Evolutionary conservation across 2,113 vertebrate species (phyloP), one percentile per base, ranked within the genome.

Genomic region (Hemibagrus wyckioides): DNA sequence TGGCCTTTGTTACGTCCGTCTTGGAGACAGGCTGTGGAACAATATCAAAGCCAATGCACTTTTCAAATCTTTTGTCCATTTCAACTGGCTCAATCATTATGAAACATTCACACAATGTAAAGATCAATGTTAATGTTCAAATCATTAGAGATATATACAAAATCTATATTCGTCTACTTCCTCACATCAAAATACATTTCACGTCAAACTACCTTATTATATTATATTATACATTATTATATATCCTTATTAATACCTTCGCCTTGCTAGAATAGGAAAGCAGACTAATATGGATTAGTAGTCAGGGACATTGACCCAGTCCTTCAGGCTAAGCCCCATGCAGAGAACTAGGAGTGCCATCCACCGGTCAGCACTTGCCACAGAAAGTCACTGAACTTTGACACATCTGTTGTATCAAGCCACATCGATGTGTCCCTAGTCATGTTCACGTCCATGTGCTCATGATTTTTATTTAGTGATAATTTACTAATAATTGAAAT

Each of bases 251-350:
- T n/a, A n/a, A n/a, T 83, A 79, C 44, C 41, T 54, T 81, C 56
- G 33, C 4, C 80, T 61, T 82, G 56, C 80, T 52, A 80, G 9
- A 76, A 13, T 17, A 73, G 44, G 41, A 65, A 85, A 83, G 63
- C 75, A 88, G 67, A 73, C 77, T 82, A 82, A 88, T 54, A 44
- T 54, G 84, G 80, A 85, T 89, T 87, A 87, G 44, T 21, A n/a
- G 75, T 33, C 13, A 71, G 73, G 52, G 23, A 82, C 79, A 82
- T 28, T 82, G 65, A 82, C 11, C 41, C 67, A 39, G 39, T 83
- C 39, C 65, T 76, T 83, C 41, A 50, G 54, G 54, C n/a, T 25
- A 59, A 52, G 54, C 30, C 52, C n/a, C n/a, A 6, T 52, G 54
- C 75, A 54, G 17, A 82, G 59, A 50, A 87, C 48, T 25, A 73